Evolutionary conservation across 2,113 vertebrate species (phyloP), one percentile per base, ranked within the genome.

Genomic region (Elephas maximus): DNA sequence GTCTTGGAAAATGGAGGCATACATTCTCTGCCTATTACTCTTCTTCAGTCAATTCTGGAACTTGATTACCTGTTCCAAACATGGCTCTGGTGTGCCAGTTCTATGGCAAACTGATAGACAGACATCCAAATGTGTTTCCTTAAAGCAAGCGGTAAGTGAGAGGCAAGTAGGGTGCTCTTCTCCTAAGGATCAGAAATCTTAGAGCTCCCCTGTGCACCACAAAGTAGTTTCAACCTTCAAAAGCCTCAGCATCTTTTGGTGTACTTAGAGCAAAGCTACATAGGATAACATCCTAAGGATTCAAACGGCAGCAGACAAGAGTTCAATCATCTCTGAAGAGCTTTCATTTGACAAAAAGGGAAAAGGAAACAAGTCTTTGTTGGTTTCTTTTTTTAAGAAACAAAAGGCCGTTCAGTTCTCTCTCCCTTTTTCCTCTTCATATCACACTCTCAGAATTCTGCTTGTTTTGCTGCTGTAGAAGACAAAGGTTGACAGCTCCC

Each of bases 171-270:
- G 93, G 77, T 88, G 79, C 87, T 90, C 89, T 93, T 97, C 96
- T 98, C 90, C 80, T 84, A 93, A 84, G 94, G 97, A 97, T 95
- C 91, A 94, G 97, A 96, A 93, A 93, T 96, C 86, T 79, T 77
- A 96, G 69, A 85, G 90, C 82, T 90, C 74, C 93, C 86, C 93
- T 78, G 18, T n/a, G 88, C 23, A 24, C 96, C 91, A 90, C 97
- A 98, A 98, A 98, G 98, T 89, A 96, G 94, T 96, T 97, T 97
- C 76, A 95, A 90, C 96, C 97, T 97, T 98, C 98, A 97, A 97
- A 98, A 96, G 93, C 91, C 23, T 65, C 93, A 89, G 95, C 51
- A 1, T 95, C 89, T 97, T 98, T 98, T 97, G 98, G 97, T 96
- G 93, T 92, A 97, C 96, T 98, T 87, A 94, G 97, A 97, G 97